Evolutionary conservation across 2,797 vertebrate genomes (phyloP).

Genomic region (Capromys pilorides): DNA sequence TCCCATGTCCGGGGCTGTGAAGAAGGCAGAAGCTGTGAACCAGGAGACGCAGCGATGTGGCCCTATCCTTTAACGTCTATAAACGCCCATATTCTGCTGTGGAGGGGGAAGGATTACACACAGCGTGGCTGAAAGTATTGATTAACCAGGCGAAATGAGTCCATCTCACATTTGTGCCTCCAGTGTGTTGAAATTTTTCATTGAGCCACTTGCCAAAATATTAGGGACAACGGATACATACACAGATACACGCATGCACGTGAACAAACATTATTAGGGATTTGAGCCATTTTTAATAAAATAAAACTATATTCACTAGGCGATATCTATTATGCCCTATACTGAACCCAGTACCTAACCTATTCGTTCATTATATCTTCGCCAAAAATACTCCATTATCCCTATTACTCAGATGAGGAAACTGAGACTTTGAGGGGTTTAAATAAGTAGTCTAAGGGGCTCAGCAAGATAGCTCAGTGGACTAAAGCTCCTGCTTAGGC

Average conservation of each 20-base stretch:
- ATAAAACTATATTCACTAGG: not conserved
- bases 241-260: too few species aligned
- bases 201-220: not conserved
- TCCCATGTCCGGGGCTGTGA: too few species aligned
- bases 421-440: not conserved
- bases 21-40: not conserved
- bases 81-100: not conserved
- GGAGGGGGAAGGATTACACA: not conserved
- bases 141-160: not conserved
- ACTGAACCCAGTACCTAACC: not conserved
- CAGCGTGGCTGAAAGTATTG: not conserved
- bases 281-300: slow-evolving; percentile 1
- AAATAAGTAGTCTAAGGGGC: not conserved
- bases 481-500: too few species aligned
- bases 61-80: not conserved
- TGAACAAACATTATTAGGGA: not conserved
- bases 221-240: not conserved
- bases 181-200: not conserved
- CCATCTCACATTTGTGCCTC: not conserved
- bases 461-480: too few species aligned
- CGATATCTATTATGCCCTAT: not conserved
- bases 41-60: not conserved
- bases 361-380: not conserved
- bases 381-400: not conserved
- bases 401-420: slow-evolving; percentile 22